Evolutionary conservation across 2,797 vertebrate genomes (phyloP).

Genomic region (Decapterus maruadsi): DNA sequence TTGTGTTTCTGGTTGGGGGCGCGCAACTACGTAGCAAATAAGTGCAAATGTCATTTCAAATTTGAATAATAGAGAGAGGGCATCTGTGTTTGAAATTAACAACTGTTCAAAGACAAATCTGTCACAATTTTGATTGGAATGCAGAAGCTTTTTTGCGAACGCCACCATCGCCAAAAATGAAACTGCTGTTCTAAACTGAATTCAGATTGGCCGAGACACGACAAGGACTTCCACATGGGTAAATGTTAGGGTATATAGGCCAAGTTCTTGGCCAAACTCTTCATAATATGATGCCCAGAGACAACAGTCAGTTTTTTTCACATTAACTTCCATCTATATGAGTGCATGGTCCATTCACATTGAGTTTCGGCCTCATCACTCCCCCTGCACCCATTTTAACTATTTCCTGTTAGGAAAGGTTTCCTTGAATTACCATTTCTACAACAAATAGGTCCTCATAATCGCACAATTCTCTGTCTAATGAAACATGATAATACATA

Average conservation of each 20-base stretch:
- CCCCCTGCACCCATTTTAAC: background rate
- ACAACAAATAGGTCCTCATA: background rate
- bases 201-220: background rate
- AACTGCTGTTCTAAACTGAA: background rate
- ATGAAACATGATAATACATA: background rate
- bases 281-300: too few relatives aligned
- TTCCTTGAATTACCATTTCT: too few relatives aligned
- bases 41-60: constrained; percentile 19
- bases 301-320: background rate
- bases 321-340: background rate
- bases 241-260: background rate
- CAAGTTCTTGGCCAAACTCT: too few relatives aligned
- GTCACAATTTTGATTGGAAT: constrained; percentile 1
- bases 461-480: background rate
- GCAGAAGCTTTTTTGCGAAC: constrained; percentile 11
- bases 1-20: constrained; percentile 31
- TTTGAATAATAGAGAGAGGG: constrained; percentile 33
- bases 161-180: background rate
- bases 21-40: constrained; percentile 39
- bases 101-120: constrained; percentile 28
- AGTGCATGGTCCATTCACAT: background rate
- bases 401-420: too few relatives aligned
- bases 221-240: background rate
- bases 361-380: background rate
- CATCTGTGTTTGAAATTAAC: constrained; percentile 53